Evolutionary conservation across 2,888 invertebrate species (phyloP), one percentile per base, ranked within the genome.

Genomic region (Microplitis deprimator): DNA sequence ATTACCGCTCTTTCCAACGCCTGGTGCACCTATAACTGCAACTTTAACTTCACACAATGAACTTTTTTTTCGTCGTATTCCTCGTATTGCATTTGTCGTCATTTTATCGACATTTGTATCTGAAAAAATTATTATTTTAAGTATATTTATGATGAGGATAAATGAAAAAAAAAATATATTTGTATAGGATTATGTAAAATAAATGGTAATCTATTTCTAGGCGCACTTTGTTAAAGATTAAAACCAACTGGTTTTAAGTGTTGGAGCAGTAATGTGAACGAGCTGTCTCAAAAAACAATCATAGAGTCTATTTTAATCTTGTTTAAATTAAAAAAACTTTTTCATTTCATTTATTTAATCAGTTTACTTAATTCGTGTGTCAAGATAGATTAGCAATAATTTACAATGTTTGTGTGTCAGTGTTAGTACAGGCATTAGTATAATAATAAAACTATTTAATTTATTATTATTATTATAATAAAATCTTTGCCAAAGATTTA

Each of bases 1-100:
- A 93, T 91, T 92, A 97, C 97, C 97, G 90, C 96, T 97, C 92
- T 97, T 97, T 80, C 97, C 97, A 82, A 97, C 97, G 81, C 95
- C 94, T 16, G 96, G 95, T 77, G 96, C 96, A 76, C 97, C 97
- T 82, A 97, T 92, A 83, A 97, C 96, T 64, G 96, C 96, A 85
- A 97, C 95, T 92, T 97, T 97, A 82, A 97, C 95, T 91, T 97
- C 97, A 79, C 95, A 94, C 81, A 97, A 92, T 84, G 96, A 95
- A 67, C 96, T 96, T 91, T 97, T 97, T 92, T 97, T 97, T 85
- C 96, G 93, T 84, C 96, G 92, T 83, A 97, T 96, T 69, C 95
- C 96, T 85, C 96, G 93, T 83, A 95, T 94, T 85, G 95, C 90
- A 86, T 91, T 91, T 73, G 91, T 90, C 85, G 91, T 91, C 92